Conservation (phyloP, 2,113 vertebrate species). For the Phylloscopus trochiloides region DNA sequence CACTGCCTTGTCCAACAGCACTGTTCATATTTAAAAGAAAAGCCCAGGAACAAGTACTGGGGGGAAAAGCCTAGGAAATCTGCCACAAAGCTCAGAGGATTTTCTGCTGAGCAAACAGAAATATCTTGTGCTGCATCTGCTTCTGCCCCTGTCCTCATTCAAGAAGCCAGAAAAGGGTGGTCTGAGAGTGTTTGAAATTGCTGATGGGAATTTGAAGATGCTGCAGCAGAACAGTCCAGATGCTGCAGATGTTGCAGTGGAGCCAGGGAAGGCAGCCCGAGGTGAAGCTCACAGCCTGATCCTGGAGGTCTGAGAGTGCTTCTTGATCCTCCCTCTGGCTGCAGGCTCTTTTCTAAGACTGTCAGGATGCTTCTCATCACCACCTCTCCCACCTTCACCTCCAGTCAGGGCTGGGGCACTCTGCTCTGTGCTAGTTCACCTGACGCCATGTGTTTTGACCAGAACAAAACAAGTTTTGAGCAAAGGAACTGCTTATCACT, state of each 20-base stretch:
- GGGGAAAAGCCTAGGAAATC: background rate
- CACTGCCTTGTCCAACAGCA: background rate
- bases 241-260: background rate
- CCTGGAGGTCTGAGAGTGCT: background rate
- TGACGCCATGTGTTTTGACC: rapidly evolving
- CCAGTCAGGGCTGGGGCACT: background rate
- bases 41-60: background rate
- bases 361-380: background rate
- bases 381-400: background rate
- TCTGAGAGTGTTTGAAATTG: background rate
- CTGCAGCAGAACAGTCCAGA: background rate
- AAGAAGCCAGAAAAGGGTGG: background rate
- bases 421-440: background rate
- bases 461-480: background rate
- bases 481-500: background rate
- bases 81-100: background rate
- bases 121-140: background rate
- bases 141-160: background rate
- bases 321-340: background rate
- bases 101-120: background rate
- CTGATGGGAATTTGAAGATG: background rate
- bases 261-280: background rate
- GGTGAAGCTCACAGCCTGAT: background rate
- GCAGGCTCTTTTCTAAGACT: background rate
- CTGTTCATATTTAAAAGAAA: background rate